Percentiles rank a stretch among this genome's conserved stretches.
phyloP scores from a whole-genome alignment of 2,113 vertebrate species.

The Pseudolaguvia tuberculata region DNA sequence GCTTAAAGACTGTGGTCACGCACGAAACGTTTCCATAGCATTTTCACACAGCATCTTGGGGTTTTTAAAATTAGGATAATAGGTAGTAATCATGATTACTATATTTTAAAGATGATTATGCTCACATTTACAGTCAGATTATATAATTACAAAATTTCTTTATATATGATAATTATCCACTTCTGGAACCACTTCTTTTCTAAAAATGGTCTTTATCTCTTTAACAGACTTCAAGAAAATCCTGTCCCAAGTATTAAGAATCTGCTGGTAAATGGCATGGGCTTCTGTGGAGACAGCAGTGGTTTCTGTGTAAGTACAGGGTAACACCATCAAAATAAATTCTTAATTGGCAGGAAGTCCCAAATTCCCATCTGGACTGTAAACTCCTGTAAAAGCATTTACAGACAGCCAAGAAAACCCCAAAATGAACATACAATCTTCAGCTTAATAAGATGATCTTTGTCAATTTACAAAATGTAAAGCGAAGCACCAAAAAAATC shows the following conservation, averaged over 20 bases:
- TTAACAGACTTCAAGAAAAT: too few species aligned
- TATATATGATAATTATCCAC: not conserved
- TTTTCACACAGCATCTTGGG: too few species aligned
- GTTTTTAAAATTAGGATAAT: not conserved
- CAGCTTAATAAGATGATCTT: not conserved
- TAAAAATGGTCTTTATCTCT: too few species aligned
- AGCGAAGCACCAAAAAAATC: too few species aligned
- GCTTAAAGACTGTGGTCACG: too few species aligned
- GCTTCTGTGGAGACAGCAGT: too few species aligned
- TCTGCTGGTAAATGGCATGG: conserved; percentile 9
- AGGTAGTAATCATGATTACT: not conserved
- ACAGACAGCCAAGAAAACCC: not conserved
- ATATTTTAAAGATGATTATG: not conserved
- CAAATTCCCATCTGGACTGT: not conserved
- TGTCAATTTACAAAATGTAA: not conserved
- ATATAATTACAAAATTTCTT: too few species aligned
- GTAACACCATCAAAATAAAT: conserved; percentile 20
- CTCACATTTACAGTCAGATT: not conserved
- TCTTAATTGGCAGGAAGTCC: conserved; percentile 3
- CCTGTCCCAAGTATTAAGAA: too few species aligned
- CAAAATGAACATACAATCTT: not conserved
- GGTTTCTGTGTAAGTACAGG: conserved; percentile 1
- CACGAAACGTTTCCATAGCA: too few species aligned
- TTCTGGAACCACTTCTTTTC: not conserved
- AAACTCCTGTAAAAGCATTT: not conserved